phyloP scores from a whole-genome alignment of 2,888 invertebrate species.

The Rhagium mordax region DNA sequence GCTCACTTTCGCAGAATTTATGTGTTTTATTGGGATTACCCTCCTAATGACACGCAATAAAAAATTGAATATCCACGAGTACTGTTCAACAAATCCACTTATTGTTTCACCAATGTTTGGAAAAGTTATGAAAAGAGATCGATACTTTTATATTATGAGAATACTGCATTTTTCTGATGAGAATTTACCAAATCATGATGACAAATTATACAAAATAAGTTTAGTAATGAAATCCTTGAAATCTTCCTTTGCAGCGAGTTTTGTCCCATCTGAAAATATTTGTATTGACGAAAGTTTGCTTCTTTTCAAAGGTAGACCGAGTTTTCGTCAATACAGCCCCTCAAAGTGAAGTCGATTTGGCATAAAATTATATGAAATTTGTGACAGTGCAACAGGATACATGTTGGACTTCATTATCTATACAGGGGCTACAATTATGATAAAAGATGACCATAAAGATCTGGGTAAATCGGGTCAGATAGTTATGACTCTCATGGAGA shows the following conservation, averaged over 20 bases:
- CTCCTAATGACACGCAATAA: constrained; percentile 9
- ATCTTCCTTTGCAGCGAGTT: neutral
- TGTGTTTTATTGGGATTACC: neutral
- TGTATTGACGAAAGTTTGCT: constrained; percentile 30
- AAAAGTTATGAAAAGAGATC: constrained; percentile 7
- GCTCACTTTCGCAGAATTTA: neutral
- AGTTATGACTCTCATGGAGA: too few relatives aligned
- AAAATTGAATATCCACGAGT: constrained; percentile 1
- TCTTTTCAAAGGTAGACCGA: constrained; percentile 29
- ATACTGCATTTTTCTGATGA: neutral
- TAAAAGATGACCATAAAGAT: too few relatives aligned
- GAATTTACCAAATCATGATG: neutral
- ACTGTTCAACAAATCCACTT: constrained; percentile 12
- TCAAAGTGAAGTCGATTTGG: constrained; percentile 26
- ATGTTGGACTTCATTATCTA: too few relatives aligned
- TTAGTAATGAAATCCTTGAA: neutral
- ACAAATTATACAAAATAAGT: neutral
- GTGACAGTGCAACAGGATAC: too few relatives aligned
- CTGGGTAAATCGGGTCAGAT: too few relatives aligned
- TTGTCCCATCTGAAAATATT: constrained; percentile 13
- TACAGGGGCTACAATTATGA: too few relatives aligned
- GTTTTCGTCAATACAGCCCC: constrained; percentile 20
- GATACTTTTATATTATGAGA: neutral
- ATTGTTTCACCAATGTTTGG: constrained; percentile 14
- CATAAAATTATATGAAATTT: neutral